A percentile compares a stretch with the other conserved stretches of the same genome.
Conservation (phyloP, 35 echinoderm and acorn worm species). For the Heliocidaris erythrogramma region DNA sequence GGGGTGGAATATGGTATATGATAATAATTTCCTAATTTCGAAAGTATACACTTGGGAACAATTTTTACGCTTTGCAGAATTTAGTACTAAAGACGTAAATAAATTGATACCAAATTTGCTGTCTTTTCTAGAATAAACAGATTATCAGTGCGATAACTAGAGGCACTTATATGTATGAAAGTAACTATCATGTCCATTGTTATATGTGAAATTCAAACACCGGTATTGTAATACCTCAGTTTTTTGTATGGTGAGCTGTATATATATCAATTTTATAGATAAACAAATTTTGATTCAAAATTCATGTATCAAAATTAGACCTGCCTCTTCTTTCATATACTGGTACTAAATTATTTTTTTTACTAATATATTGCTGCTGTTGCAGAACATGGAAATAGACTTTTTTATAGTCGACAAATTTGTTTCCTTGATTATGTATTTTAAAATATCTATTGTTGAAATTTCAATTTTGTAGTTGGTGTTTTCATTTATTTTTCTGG, state of each 20-base stretch:
- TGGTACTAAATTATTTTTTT: not conserved
- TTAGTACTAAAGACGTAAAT: too few relatives aligned
- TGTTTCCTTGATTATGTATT: not conserved
- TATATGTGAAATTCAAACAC: not conserved
- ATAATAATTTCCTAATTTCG: too few relatives aligned
- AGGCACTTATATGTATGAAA: not conserved
- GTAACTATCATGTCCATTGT: not conserved
- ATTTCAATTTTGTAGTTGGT: not conserved
- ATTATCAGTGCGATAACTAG: not conserved
- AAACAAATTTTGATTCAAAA: not conserved
- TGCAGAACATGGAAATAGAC: not conserved
- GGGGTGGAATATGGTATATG: too few relatives aligned
- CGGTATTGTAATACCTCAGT: not conserved
- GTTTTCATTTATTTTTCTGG: not conserved
- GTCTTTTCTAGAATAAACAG: too few relatives aligned
- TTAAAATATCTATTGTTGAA: not conserved
- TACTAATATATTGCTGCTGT: not conserved
- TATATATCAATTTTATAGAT: not conserved
- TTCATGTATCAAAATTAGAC: not conserved
- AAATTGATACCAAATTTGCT: too few relatives aligned
- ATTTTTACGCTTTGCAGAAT: too few relatives aligned
- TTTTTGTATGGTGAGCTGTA: slow-evolving; percentile 9
- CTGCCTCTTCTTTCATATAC: not conserved
- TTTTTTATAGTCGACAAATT: not conserved
- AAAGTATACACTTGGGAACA: too few relatives aligned